A percentile compares a stretch with the other conserved stretches of the same genome.
These are phyloP conservation scores for Scomberomorus guttatus DNA, from an alignment of 2,797 vertebrate genomes.

Conservation along the genomic window DNA sequence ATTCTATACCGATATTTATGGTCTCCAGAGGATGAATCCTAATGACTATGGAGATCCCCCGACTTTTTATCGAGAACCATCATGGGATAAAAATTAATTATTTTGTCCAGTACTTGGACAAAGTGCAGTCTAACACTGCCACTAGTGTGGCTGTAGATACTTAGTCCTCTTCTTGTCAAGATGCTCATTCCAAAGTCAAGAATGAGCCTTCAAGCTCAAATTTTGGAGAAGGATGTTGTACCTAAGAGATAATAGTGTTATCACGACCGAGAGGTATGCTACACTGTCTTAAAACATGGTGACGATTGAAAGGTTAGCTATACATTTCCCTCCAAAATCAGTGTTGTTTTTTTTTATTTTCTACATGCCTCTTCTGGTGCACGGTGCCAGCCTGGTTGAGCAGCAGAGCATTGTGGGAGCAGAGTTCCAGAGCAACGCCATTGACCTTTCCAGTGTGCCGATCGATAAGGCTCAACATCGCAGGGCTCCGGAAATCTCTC, in stretches of 20 bases:
- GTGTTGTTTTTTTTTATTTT: slow-evolving; percentile 6
- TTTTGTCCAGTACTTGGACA: too few relatives aligned
- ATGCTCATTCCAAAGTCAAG: not conserved
- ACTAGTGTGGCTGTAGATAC: too few relatives aligned
- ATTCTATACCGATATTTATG: too few relatives aligned
- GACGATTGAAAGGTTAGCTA: slow-evolving; percentile 17
- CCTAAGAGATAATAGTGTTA: not conserved
- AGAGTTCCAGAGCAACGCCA: slow-evolving; percentile 41
- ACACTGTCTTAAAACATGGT: not conserved
- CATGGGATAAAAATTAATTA: too few relatives aligned
- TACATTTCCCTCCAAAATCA: slow-evolving; percentile 10
- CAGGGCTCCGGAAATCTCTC: slow-evolving; percentile 83
- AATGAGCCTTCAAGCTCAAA: not conserved
- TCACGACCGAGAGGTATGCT: not conserved
- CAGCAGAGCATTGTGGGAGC: slow-evolving; percentile 44
- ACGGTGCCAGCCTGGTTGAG: slow-evolving; percentile 32
- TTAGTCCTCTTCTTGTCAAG: not conserved
- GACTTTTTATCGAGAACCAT: too few relatives aligned
- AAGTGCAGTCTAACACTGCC: too few relatives aligned
- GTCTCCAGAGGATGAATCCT: too few relatives aligned
- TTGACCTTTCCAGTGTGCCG: slow-evolving; percentile 81
- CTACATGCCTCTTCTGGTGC: not conserved
- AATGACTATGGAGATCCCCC: too few relatives aligned
- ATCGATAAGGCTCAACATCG: slow-evolving; percentile 81
- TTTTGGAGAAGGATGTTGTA: not conserved